Percentiles rank a stretch among this genome's conserved stretches.
phyloP scores from a whole-genome alignment of 1,140 invertebrate species.

The Acromyrmex echinatior region DNA sequence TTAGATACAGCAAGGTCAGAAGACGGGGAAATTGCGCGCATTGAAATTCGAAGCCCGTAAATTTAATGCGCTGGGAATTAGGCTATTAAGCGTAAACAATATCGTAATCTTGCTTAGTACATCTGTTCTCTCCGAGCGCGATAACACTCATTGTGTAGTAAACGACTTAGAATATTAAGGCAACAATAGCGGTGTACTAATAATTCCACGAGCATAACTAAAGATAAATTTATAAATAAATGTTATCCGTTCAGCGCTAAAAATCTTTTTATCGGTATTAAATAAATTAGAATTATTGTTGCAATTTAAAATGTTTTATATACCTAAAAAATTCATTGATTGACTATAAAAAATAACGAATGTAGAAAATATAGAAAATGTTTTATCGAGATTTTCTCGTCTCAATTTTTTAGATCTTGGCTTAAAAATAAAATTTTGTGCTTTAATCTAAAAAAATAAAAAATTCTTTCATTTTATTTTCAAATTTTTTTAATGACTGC shows the following conservation, averaged over 20 bases:
- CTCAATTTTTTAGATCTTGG: neutral
- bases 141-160: slow-evolving; percentile 53
- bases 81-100: slow-evolving; percentile 55
- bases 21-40: neutral
- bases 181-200: slow-evolving; percentile 18
- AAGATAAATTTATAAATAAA: neutral
- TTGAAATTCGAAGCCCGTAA: slow-evolving; percentile 46
- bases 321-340: neutral
- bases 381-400: neutral
- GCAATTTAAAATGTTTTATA: neutral
- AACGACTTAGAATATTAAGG: slow-evolving; percentile 56
- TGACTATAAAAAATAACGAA: neutral
- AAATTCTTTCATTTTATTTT: neutral
- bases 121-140: slow-evolving; percentile 35
- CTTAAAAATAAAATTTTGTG: neutral
- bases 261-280: neutral
- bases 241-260: neutral
- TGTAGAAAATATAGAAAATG: no score
- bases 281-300: neutral
- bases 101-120: slow-evolving; percentile 48
- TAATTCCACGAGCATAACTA: neutral
- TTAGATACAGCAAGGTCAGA: slow-evolving; percentile 19
- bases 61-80: slow-evolving; percentile 51
- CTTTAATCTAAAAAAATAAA: neutral
- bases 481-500: neutral